Evolutionary conservation across 2,888 invertebrate species (phyloP).

Genomic region (Eupithecia abbreviata): DNA sequence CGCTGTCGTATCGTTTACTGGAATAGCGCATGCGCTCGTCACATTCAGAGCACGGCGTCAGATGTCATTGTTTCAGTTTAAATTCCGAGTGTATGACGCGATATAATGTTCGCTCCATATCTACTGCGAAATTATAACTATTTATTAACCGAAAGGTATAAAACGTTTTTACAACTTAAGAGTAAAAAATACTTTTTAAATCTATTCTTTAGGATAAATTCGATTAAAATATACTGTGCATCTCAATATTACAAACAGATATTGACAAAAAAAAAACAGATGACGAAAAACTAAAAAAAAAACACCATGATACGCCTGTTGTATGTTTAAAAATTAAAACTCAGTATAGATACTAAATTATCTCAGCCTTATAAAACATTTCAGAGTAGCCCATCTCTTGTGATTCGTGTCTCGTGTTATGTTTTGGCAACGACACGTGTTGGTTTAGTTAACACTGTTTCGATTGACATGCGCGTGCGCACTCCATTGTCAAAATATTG

Average conservation of each 20-base stretch:
- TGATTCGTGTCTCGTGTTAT: conserved; percentile 57
- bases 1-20: conserved; percentile 14
- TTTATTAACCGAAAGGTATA: not conserved
- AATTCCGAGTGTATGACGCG: conserved; percentile 77
- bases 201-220: too few species aligned
- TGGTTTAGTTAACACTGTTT: conserved; percentile 46
- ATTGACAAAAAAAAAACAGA: not conserved
- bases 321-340: not conserved
- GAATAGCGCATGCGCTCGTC: conserved; percentile 13
- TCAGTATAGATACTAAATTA: not conserved
- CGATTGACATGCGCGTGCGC: conserved; percentile 19
- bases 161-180: not conserved
- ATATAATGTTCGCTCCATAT: conserved; percentile 39
- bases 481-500: conserved; percentile 20
- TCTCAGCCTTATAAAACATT: not conserved
- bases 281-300: not conserved
- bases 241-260: too few species aligned
- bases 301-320: not conserved
- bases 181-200: too few species aligned
- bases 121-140: conserved; percentile 31
- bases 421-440: conserved; percentile 67
- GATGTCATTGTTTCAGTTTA: conserved; percentile 78
- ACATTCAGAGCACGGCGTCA: conserved; percentile 70
- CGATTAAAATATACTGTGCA: too few species aligned
- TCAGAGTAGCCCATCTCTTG: conserved; percentile 45